phyloP scores from a whole-genome alignment of 2,888 invertebrate species.

The Eristalis pertinax region DNA sequence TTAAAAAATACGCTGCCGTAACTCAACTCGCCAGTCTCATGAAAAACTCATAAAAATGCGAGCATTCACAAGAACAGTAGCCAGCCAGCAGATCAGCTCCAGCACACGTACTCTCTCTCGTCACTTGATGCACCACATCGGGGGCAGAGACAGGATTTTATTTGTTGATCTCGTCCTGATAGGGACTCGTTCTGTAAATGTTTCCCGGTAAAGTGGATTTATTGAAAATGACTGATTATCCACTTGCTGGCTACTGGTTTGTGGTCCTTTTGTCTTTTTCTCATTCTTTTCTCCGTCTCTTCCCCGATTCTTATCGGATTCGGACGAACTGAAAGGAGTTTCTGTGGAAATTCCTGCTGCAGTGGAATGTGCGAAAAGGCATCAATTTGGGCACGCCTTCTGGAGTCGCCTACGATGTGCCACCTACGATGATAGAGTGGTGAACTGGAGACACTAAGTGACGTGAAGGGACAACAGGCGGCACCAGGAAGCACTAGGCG shows the following conservation, averaged over 20 bases:
- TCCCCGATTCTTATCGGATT: neutral
- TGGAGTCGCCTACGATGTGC: neutral
- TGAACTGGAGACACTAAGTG: neutral
- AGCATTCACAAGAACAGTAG: neutral
- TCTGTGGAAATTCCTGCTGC: neutral
- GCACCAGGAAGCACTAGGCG: too few species aligned
- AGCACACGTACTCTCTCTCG: neutral
- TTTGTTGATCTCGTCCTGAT: constrained; percentile 32
- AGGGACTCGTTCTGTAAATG: constrained; percentile 16
- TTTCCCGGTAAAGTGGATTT: constrained; percentile 35
- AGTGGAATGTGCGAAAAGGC: neutral
- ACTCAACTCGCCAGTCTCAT: neutral
- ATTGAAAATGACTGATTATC: constrained; percentile 26
- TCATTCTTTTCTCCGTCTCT: too few species aligned
- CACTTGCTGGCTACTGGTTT: constrained; percentile 5
- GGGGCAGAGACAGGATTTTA: neutral
- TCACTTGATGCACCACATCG: neutral
- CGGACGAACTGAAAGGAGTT: neutral
- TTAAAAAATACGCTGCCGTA: neutral
- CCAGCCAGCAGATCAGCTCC: neutral
- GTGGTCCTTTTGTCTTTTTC: neutral
- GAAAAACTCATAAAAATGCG: neutral
- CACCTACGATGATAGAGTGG: neutral
- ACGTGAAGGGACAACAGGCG: too few species aligned
- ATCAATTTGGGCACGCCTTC: too few species aligned